phyloP scores from a whole-genome alignment of 2,888 invertebrate genomes.

The Archips crataeganus region DNA sequence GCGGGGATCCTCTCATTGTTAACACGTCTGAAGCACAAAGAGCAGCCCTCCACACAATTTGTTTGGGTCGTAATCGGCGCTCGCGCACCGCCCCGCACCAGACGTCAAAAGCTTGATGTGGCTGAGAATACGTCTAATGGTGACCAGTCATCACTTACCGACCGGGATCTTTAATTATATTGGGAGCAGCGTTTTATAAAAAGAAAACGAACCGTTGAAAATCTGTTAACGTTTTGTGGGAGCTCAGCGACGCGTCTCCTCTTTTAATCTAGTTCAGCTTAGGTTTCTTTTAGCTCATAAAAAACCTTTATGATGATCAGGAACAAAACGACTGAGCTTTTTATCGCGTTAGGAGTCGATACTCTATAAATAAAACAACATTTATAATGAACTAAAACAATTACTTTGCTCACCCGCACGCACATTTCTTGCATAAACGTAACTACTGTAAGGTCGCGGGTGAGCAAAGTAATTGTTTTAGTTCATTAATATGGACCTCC shows the following conservation, averaged over 20 bases:
- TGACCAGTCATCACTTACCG: slow-evolving; percentile 78
- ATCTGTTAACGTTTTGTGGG: slow-evolving; percentile 78
- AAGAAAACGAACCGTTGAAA: slow-evolving; percentile 79
- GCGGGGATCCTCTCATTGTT: slow-evolving; percentile 79
- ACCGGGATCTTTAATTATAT: slow-evolving; percentile 77
- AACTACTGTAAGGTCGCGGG: too few relatives aligned
- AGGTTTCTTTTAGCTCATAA: slow-evolving; percentile 64
- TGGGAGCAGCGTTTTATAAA: slow-evolving; percentile 68
- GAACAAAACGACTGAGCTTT: slow-evolving; percentile 74
- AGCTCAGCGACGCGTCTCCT: slow-evolving; percentile 68
- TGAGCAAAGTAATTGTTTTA: too few relatives aligned
- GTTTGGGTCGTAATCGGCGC: slow-evolving; percentile 78
- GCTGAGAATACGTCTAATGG: slow-evolving; percentile 71
- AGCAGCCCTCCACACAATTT: slow-evolving; percentile 79
- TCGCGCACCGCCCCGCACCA: slow-evolving; percentile 56
- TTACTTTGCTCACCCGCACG: too few relatives aligned
- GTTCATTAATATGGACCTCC: too few relatives aligned
- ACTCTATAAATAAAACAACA: slow-evolving; percentile 15
- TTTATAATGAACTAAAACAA: too few relatives aligned
- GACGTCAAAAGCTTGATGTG: slow-evolving; percentile 66
- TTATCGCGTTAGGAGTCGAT: slow-evolving; percentile 66
- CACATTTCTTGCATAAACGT: too few relatives aligned
- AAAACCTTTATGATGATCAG: slow-evolving; percentile 76
- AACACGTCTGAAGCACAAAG: slow-evolving; percentile 80
- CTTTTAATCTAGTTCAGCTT: slow-evolving; percentile 65